Conservation (phyloP, 2,113 vertebrate genomes). For the Typhlomys cinereus region DNA sequence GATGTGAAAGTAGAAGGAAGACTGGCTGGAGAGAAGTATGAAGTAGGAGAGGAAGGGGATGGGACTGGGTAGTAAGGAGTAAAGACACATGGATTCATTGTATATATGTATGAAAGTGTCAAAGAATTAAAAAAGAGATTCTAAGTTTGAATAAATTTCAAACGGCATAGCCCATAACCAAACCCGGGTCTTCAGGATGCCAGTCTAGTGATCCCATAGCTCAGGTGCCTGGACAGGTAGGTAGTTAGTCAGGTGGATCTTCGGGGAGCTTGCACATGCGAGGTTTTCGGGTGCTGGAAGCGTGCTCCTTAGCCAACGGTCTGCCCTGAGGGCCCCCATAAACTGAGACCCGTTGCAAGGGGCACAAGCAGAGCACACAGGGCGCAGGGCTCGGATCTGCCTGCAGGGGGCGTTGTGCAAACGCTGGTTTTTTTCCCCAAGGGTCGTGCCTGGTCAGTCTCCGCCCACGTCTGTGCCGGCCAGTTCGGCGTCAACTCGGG, state of each 20-base stretch:
- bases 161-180: not conserved
- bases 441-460: not conserved
- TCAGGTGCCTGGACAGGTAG: not conserved
- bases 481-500: too few relatives aligned
- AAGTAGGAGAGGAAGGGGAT: too few relatives aligned
- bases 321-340: not conserved
- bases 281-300: not conserved
- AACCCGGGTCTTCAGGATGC: not conserved
- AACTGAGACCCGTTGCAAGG: too few relatives aligned
- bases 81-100: too few relatives aligned
- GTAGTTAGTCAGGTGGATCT: not conserved
- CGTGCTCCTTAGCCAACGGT: not conserved
- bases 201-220: not conserved
- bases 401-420: not conserved
- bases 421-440: too few relatives aligned
- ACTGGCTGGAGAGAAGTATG: too few relatives aligned
- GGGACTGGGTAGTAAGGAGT: too few relatives aligned
- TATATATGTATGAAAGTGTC: too few relatives aligned
- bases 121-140: too few relatives aligned
- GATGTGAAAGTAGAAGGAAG: too few relatives aligned
- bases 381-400: too few relatives aligned
- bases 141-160: not conserved
- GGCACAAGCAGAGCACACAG: rapidly evolving
- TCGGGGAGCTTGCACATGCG: not conserved
- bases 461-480: not conserved